A percentile compares a stretch with the other conserved stretches of the same genome.
These are phyloP conservation scores for Zaprionus lachaisei DNA, from an alignment of 1,140 invertebrate species.

Conservation along the genomic window DNA sequence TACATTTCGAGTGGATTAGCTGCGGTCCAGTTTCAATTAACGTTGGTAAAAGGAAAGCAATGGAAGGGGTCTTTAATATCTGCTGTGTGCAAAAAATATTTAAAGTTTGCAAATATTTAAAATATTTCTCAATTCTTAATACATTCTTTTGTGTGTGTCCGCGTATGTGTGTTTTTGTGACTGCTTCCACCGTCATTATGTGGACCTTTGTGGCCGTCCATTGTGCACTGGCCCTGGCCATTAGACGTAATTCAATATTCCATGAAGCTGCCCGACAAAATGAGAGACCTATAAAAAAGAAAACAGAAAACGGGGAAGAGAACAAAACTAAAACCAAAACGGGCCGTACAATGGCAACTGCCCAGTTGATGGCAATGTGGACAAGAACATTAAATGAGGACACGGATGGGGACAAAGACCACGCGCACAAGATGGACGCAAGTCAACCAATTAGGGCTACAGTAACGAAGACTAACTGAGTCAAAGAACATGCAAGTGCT, in stretches of 20 bases:
- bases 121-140: slow-evolving; percentile 63
- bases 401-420: slow-evolving; percentile 17
- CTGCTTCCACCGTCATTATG: slow-evolving; percentile 36
- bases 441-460: slow-evolving; percentile 53
- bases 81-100: slow-evolving; percentile 44
- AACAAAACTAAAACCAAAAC: slow-evolving; percentile 25
- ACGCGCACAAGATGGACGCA: slow-evolving; percentile 34
- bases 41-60: neutral
- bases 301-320: neutral
- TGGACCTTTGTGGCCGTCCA: slow-evolving; percentile 47
- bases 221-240: slow-evolving; percentile 54
- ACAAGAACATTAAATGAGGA: slow-evolving; percentile 17
- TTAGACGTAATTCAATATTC: slow-evolving; percentile 80
- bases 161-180: slow-evolving; percentile 13
- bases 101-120: slow-evolving; percentile 70
- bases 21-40: slow-evolving; percentile 18
- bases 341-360: slow-evolving; percentile 38
- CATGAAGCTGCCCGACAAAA: slow-evolving; percentile 43
- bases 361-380: slow-evolving; percentile 27
- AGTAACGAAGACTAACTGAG: slow-evolving; percentile 50
- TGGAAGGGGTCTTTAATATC: slow-evolving; percentile 34
- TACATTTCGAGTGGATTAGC: slow-evolving; percentile 44
- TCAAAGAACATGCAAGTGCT: slow-evolving; percentile 32
- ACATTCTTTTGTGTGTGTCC: slow-evolving; percentile 31
- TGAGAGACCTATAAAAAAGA: slow-evolving; percentile 30